A percentile compares a stretch with the other conserved stretches of the same genome.
phyloP scores from a whole-genome alignment of 2,888 invertebrate genomes.

The Tachina fera region DNA sequence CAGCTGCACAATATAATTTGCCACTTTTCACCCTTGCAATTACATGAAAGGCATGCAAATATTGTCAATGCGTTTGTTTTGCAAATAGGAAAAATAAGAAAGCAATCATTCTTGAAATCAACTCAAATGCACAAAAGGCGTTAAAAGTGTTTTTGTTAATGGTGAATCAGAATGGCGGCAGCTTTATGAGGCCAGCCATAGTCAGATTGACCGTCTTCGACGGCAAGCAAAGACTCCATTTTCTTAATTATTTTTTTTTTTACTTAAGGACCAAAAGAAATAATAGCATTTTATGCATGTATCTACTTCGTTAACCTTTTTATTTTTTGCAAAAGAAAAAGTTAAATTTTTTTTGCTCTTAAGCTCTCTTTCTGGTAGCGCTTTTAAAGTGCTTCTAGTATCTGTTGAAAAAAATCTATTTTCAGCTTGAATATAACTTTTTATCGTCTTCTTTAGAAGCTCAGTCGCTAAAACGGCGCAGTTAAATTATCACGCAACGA shows the following conservation, averaged over 20 bases:
- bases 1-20: conserved; percentile 69
- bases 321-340: neutral
- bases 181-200: neutral
- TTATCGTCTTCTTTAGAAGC: conserved; percentile 54
- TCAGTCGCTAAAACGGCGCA: conserved; percentile 69
- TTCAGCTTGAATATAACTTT: conserved; percentile 17
- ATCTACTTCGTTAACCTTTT: too few relatives aligned
- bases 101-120: conserved; percentile 28
- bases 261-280: too few relatives aligned
- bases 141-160: neutral
- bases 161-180: neutral
- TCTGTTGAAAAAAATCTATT: neutral
- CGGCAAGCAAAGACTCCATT: neutral
- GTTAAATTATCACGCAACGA: conserved; percentile 70
- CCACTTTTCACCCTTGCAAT: conserved; percentile 54
- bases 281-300: too few relatives aligned
- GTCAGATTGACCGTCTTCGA: neutral
- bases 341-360: neutral
- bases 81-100: conserved; percentile 15
- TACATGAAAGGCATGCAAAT: conserved; percentile 32
- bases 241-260: too few relatives aligned
- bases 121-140: neutral
- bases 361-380: conserved; percentile 3
- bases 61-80: conserved; percentile 48
- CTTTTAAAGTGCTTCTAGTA: conserved; percentile 27